Evolutionary conservation across 1,140 invertebrate species (phyloP).

Genomic region (Leptonema lineaticorne): DNA sequence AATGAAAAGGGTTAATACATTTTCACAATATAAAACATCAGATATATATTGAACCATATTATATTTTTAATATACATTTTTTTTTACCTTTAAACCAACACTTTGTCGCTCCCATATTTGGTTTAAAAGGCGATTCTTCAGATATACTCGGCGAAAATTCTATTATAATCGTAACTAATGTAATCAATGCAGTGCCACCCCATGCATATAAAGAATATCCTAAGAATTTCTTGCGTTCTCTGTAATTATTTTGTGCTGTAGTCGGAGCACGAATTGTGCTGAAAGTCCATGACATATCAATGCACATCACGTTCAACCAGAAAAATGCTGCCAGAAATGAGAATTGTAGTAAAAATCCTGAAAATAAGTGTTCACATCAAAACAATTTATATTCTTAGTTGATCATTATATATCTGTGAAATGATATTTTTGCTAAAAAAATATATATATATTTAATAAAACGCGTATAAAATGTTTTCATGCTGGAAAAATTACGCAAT

Average conservation of each 20-base stretch:
- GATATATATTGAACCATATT: no score
- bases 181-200: constrained; percentile 29
- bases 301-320: constrained; percentile 71
- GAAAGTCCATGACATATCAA: constrained; percentile 69
- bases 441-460: no score
- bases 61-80: no score
- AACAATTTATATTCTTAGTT: no score
- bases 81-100: constrained; percentile 38
- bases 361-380: no score
- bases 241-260: constrained; percentile 16
- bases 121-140: constrained; percentile 29
- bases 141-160: constrained; percentile 29
- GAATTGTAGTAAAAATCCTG: constrained; percentile 66
- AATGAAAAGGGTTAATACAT: no score
- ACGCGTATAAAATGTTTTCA: no score
- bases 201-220: constrained; percentile 39
- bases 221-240: constrained; percentile 27
- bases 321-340: constrained; percentile 67
- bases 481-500: no score
- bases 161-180: constrained; percentile 21
- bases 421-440: no score
- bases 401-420: no score
- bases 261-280: constrained; percentile 44
- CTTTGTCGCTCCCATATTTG: constrained; percentile 33
- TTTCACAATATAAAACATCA: no score